Evolutionary conservation across 2,113 vertebrate species (phyloP), one percentile per base, ranked within the genome.

Genomic region (Ailuropoda melanoleuca): DNA sequence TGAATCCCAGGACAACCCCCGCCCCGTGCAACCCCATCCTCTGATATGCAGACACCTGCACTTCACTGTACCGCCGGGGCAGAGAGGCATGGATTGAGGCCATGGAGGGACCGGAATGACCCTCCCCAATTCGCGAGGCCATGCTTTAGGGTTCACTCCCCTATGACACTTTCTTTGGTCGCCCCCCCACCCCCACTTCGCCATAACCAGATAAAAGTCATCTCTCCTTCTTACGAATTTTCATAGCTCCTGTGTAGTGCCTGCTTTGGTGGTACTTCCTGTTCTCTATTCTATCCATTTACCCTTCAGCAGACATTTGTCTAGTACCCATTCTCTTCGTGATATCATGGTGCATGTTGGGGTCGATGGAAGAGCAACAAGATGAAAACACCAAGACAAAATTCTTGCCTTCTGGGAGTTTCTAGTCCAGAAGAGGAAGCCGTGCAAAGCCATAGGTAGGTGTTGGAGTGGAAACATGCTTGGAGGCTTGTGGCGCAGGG

Each of bases 81-180:
- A 94, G 68, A 81, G 70, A 96, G 43, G 60, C 23, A 10, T 74
- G 37, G 3, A 77, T 96, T 93, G 64, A 92, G 90, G 89, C 55
- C 83, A 55, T 0, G 6, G 81, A 95, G 37, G 90, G 80, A 37
- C n/a, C 26, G 19, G 23, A 92, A 26, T 3, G 60, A 48, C n/a
- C 93, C 58, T 92, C 34, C 62, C 66, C 78, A 31, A 1, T n/a
- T 68, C 46, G 56, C 56, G 58, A 85, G 92, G 75, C 58, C 85
- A 37, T 1, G 5, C 24, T 94, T 62, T 4, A 0, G 6, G 48
- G 43, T 53, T 66, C 23, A 13, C n/a, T n/a, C 74, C 43, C 81
- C 74, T 19, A 39, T 12, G 72, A 78, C 64, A 24, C 60, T 24
- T 15, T n/a, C 92, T 74, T 66, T 92, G 60, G 31, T 85, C 48